Conservation (phyloP, 2,888 invertebrate genomes). For the Agrotis ipsilon region DNA sequence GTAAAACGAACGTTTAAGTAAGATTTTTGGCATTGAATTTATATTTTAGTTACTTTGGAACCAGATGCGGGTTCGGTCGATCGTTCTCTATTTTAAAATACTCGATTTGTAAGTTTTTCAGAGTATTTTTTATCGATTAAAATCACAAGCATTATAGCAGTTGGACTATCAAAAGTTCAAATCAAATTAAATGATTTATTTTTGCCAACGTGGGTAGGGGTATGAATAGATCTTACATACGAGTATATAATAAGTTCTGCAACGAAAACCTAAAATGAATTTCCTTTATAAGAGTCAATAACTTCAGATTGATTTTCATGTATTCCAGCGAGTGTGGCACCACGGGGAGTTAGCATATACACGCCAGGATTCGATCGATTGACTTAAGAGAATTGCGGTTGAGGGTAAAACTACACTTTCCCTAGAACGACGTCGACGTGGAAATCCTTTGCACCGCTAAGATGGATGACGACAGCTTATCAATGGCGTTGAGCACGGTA, state of each 20-base stretch:
- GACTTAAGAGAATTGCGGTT: background rate
- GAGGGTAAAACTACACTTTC: background rate
- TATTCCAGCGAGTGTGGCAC: background rate
- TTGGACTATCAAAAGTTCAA: background rate
- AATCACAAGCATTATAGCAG: background rate
- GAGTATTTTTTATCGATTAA: background rate
- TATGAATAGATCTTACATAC: too few relatives aligned
- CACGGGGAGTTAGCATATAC: background rate
- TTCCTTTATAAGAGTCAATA: background rate
- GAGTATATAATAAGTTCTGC: too few relatives aligned
- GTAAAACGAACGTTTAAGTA: background rate
- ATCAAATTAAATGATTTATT: too few relatives aligned
- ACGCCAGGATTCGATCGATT: background rate
- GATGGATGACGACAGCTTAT: slow-evolving; percentile 36
- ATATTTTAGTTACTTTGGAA: slow-evolving; percentile 1
- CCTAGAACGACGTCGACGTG: background rate
- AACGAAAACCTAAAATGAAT: background rate
- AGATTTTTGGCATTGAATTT: background rate
- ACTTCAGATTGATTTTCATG: slow-evolving; percentile 1
- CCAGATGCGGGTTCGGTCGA: background rate
- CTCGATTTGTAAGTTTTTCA: background rate
- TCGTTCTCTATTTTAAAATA: background rate
- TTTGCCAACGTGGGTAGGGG: too few relatives aligned
- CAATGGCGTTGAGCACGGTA: slow-evolving; percentile 10
- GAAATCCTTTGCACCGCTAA: slow-evolving; percentile 20